Evolutionary conservation across 2,888 invertebrate species (phyloP), one percentile per base, ranked within the genome.

Genomic region (Malacosoma neustria): DNA sequence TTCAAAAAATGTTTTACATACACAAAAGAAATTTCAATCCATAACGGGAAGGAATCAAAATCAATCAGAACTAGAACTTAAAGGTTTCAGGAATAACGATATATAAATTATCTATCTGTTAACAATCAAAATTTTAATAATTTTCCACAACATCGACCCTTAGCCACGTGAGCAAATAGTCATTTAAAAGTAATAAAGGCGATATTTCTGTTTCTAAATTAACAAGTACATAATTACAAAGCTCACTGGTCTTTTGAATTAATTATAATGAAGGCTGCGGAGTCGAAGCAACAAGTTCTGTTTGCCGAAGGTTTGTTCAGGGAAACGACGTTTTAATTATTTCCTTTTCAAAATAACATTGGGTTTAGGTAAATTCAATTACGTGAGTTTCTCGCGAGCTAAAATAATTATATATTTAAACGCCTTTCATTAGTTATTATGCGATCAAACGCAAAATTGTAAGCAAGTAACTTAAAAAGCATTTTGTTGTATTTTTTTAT

Each of bases 201-300:
- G 22, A 9, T 35, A 30, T 9, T 30, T 11, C 22, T 9, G 9
- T 22, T 22, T 22, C 3, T 9, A 22, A 7, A 22, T 22, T 22
- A 22, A 22, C 22, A 22, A 22, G 22, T 22, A n/a, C n/a, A n/a
- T n/a, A 22, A 22, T 22, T 22, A 22, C 22, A 22, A 11, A 12
- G 33, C 29, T 34, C 29, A 36, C 39, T 32, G 42, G 43, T 41
- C 39, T 46, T 42, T 41, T 33, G 40, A 53, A 53, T 49, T 53
- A 50, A 58, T 50, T 52, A 37, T 13, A 37, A 32, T 35, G 14
- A 36, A 33, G 31, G 22, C 36, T 46, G 33, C 38, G 36, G 30
- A 37, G 45, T 38, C 34, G 42, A 46, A 54, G 45, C 47, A 53
- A 51, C 49, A 51, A 57, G 51, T 56, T 43, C 45, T 46, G 48